phyloP scores from a whole-genome alignment of 2,113 vertebrate genomes.

The Ciconia boyciana region DNA sequence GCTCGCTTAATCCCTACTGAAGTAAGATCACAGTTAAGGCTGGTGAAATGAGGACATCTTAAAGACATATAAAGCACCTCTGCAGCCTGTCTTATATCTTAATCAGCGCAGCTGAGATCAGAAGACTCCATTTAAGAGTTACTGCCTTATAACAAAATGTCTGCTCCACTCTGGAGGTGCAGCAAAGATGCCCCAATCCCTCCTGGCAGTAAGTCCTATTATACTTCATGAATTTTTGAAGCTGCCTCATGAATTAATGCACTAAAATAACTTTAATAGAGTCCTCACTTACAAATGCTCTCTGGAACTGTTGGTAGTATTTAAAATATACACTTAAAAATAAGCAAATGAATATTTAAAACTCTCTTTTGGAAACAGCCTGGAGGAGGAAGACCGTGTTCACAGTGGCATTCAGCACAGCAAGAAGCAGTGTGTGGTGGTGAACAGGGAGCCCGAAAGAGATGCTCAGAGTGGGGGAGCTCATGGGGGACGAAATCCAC shows the following conservation, averaged over 20 bases:
- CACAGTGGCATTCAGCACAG: background rate
- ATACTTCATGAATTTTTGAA: constrained; percentile 69
- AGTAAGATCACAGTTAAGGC: constrained; percentile 38
- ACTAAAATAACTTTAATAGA: constrained; percentile 51
- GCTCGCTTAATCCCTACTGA: constrained; percentile 24
- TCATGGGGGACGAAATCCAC: background rate
- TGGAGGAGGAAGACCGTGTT: background rate
- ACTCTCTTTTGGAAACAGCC: background rate
- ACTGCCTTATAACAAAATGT: background rate
- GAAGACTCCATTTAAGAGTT: background rate
- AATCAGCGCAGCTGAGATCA: background rate
- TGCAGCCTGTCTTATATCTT: constrained; percentile 8
- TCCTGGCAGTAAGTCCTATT: constrained; percentile 43
- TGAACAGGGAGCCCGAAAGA: background rate
- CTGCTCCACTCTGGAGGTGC: constrained; percentile 30
- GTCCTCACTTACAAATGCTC: constrained; percentile 36
- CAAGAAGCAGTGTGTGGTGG: background rate
- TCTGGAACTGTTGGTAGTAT: constrained; percentile 7
- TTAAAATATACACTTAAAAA: constrained; percentile 45
- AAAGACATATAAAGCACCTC: constrained; percentile 43
- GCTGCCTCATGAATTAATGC: constrained; percentile 64
- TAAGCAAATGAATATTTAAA: constrained; percentile 28
- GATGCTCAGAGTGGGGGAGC: background rate
- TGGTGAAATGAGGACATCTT: constrained; percentile 56
- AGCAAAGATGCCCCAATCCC: background rate